Conservation (phyloP, 2,888 invertebrate species). For the Cerceris rybyensis region DNA sequence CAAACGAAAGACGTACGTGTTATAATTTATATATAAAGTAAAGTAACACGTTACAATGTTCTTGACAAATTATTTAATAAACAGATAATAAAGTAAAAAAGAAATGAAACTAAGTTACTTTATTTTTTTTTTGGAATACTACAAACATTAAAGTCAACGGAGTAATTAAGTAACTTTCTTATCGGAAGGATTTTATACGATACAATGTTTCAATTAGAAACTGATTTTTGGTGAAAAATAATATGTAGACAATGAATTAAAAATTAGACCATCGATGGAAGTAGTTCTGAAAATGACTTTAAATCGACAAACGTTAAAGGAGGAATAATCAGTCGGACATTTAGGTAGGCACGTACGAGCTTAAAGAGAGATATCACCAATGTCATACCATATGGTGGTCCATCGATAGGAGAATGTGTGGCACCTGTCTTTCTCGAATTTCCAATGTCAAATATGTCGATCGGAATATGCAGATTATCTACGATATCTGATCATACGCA, state of each 20-base stretch:
- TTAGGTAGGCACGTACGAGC: conserved; percentile 10
- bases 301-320: not conserved
- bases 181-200: too few species aligned
- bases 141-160: too few species aligned
- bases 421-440: not conserved
- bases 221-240: too few species aligned
- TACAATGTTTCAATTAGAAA: too few species aligned
- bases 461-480: not conserved
- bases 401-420: not conserved
- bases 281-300: conserved; percentile 1
- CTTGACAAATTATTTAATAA: too few species aligned
- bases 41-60: not conserved
- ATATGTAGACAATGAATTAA: not conserved
- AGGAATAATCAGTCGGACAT: conserved; percentile 1
- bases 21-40: conserved; percentile 14
- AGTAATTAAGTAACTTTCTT: too few species aligned
- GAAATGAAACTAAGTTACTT: too few species aligned
- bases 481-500: not conserved
- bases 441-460: conserved; percentile 4
- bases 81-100: too few species aligned
- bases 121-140: too few species aligned
- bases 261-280: not conserved
- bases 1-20: conserved; percentile 5
- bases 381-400: not conserved
- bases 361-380: conserved; percentile 10